phyloP scores from a whole-genome alignment of 2,113 vertebrate genomes.

The Acanthochromis polyacanthus region DNA sequence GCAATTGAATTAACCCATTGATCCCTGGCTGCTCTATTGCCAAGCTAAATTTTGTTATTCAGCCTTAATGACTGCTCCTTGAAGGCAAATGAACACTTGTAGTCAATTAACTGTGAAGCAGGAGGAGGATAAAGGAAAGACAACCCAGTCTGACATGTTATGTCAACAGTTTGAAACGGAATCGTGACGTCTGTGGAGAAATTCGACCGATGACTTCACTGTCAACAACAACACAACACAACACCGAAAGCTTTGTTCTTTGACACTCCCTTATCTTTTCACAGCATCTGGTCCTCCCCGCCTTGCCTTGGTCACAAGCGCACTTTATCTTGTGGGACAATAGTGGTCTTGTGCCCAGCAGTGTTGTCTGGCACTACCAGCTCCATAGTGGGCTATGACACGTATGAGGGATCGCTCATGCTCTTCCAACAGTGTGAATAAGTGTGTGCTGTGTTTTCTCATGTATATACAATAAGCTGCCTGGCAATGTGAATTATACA shows the following conservation, averaged over 20 bases:
- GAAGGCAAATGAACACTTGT: constrained; percentile 81
- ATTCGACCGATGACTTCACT: constrained; percentile 46
- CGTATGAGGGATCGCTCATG: constrained; percentile 62
- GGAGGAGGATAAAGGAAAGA: constrained; percentile 60
- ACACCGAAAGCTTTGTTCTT: constrained; percentile 89
- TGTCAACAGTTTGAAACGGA: constrained; percentile 38
- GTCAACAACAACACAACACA: constrained; percentile 86
- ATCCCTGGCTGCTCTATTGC: constrained; percentile 73
- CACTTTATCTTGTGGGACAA: constrained; percentile 90
- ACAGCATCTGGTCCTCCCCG: constrained; percentile 77
- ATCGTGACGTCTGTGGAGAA: constrained; percentile 34
- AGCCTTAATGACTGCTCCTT: constrained; percentile 77
- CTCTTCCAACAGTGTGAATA: constrained; percentile 45
- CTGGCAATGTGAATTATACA: constrained; percentile 17
- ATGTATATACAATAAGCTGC: constrained; percentile 32
- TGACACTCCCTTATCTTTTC: constrained; percentile 77
- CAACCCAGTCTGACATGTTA: constrained; percentile 45
- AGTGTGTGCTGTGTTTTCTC: constrained; percentile 37
- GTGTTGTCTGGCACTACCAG: constrained; percentile 86
- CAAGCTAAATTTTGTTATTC: constrained; percentile 77
- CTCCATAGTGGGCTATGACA: constrained; percentile 84
- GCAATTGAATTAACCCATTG: constrained; percentile 83
- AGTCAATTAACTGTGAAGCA: constrained; percentile 78
- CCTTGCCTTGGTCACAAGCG: constrained; percentile 83
- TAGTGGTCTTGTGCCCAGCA: constrained; percentile 88